These are phyloP conservation scores for Pemphigus obesinymphae DNA, from an alignment of 1,140 invertebrate species.

Conservation along the genomic window DNA sequence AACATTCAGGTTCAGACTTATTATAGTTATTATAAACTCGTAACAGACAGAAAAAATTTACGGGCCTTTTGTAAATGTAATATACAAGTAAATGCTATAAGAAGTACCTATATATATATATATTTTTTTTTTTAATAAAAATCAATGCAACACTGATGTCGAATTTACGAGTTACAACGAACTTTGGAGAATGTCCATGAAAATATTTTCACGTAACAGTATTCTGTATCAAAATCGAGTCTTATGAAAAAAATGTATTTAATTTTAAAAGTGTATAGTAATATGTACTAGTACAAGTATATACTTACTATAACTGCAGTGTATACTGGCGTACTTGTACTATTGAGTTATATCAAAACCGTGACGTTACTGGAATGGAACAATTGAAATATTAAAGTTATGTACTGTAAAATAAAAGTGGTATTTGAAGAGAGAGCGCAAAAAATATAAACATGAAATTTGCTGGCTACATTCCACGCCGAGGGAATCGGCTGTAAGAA, in stretches of 20 bases:
- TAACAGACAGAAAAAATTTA: background rate
- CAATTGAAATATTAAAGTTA: background rate
- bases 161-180: background rate
- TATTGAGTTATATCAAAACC: slow-evolving; percentile 8
- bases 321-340: background rate
- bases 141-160: background rate
- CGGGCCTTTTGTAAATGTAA: background rate
- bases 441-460: background rate
- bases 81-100: no score
- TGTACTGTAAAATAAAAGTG: background rate
- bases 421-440: background rate
- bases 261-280: background rate
- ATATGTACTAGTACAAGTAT: background rate
- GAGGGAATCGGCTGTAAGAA: background rate
- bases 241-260: background rate
- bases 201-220: background rate
- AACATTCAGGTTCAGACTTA: background rate
- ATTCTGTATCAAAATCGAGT: background rate
- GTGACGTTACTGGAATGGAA: background rate
- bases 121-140: no score
- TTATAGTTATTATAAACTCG: background rate
- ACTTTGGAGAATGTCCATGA: no score
- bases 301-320: background rate
- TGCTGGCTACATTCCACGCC: background rate
- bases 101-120: no score